These are phyloP conservation scores for Pinna nobilis DNA, from an alignment of 1,140 invertebrate species.

Conservation along the genomic window DNA sequence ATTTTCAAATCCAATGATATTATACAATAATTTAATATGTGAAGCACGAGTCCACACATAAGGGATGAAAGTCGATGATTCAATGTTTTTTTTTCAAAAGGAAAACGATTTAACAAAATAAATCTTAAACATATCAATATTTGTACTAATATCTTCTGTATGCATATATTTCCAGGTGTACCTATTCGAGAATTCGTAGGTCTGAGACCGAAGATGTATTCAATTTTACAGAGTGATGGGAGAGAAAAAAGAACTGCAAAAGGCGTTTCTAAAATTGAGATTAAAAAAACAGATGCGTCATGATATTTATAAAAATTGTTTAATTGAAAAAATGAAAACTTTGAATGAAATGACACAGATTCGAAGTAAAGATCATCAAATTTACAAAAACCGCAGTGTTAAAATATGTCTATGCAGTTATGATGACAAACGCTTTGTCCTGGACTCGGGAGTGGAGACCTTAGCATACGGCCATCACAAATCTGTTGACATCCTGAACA, in stretches of 20 bases:
- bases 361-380: constrained; percentile 27
- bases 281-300: constrained; percentile 43
- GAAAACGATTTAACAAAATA: too few species aligned
- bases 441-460: constrained; percentile 27
- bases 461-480: constrained; percentile 26
- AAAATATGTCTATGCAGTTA: constrained; percentile 28
- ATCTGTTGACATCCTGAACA: too few species aligned
- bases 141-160: background rate
- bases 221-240: constrained; percentile 35
- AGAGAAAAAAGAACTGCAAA: constrained; percentile 50
- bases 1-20: too few species aligned
- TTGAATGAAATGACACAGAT: constrained; percentile 43
- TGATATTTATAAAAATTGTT: constrained; percentile 49
- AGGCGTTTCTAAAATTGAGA: constrained; percentile 44
- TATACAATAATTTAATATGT: too few species aligned
- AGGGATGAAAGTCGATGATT: too few species aligned
- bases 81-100: too few species aligned
- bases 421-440: constrained; percentile 42
- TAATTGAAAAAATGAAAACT: constrained; percentile 22
- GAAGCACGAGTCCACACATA: too few species aligned
- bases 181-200: constrained; percentile 68
- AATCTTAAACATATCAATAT: too few species aligned
- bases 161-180: background rate
- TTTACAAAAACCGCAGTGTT: constrained; percentile 21
- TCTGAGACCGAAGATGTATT: constrained; percentile 73